A percentile compares a stretch with the other conserved stretches of the same genome.
phyloP scores from a whole-genome alignment of 2,888 invertebrate species.

The Zygothrica quintamaculata region DNA sequence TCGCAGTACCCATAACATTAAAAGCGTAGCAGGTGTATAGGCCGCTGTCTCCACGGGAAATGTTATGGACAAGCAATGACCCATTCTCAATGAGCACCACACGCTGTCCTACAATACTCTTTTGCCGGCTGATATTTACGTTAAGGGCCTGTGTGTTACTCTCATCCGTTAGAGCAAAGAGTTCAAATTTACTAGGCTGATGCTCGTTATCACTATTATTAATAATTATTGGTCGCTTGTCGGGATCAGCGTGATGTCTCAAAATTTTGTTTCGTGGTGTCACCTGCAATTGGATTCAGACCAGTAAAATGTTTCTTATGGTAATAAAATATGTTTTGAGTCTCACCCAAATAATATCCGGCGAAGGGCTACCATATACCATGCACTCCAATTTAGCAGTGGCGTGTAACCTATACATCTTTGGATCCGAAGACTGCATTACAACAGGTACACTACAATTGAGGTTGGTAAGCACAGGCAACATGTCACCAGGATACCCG shows the following conservation, averaged over 20 bases:
- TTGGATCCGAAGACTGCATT: conserved; percentile 87
- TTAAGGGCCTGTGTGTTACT: conserved; percentile 60
- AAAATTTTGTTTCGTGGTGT: conserved; percentile 90
- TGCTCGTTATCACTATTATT: conserved; percentile 78
- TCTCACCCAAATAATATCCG: conserved; percentile 91
- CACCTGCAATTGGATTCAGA: conserved; percentile 78
- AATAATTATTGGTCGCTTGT: conserved; percentile 82
- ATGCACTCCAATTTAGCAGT: conserved; percentile 91
- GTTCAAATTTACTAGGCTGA: conserved; percentile 78
- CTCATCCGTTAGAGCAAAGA: conserved; percentile 79
- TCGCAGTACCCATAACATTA: conserved; percentile 92
- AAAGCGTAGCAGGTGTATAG: conserved; percentile 93
- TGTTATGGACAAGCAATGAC: conserved; percentile 89
- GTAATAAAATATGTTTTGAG: background rate
- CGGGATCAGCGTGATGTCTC: conserved; percentile 91
- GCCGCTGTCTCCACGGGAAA: conserved; percentile 92
- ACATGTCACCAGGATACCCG: conserved; percentile 89
- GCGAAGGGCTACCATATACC: conserved; percentile 90
- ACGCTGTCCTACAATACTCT: conserved; percentile 68
- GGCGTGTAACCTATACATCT: conserved; percentile 87
- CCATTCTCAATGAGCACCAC: conserved; percentile 89
- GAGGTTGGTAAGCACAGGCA: conserved; percentile 89
- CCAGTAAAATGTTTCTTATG: background rate
- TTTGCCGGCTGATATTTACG: conserved; percentile 66
- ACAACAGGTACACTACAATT: conserved; percentile 89